Evolutionary conservation across 53 echinoderm and acorn worm genomes (phyloP).

Genomic region (Henricia sp.): DNA sequence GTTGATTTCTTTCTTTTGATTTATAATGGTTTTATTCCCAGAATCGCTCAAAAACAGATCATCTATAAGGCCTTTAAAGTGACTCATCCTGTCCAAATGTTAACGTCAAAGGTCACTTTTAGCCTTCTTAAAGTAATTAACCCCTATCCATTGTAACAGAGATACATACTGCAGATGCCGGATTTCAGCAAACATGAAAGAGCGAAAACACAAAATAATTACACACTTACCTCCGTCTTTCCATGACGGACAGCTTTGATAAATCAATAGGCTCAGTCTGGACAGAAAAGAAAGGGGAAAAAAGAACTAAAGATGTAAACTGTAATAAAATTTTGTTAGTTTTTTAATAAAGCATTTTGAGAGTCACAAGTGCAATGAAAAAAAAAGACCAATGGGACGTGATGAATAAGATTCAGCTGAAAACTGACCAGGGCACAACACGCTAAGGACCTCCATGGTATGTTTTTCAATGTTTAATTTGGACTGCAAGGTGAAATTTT

Average conservation of each 20-base stretch:
- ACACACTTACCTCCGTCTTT: constrained; percentile 84
- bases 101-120: no score
- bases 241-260: constrained; percentile 89
- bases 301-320: not conserved
- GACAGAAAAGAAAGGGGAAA: not conserved
- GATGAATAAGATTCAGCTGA: not conserved
- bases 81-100: no score
- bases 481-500: no score
- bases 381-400: not conserved
- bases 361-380: not conserved
- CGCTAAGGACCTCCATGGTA: no score
- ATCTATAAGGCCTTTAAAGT: no score
- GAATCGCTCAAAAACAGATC: no score
- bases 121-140: not conserved
- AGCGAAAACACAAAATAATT: no score
- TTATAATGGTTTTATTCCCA: no score
- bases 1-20: no score
- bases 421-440: not conserved
- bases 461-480: no score
- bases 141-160: not conserved
- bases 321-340: no score
- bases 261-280: constrained; percentile 74
- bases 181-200: no score
- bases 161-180: not conserved
- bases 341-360: not conserved